Base-by-base conservation (phyloP, 2,113 vertebrate genomes). In the Calidris pugnax region DNA sequence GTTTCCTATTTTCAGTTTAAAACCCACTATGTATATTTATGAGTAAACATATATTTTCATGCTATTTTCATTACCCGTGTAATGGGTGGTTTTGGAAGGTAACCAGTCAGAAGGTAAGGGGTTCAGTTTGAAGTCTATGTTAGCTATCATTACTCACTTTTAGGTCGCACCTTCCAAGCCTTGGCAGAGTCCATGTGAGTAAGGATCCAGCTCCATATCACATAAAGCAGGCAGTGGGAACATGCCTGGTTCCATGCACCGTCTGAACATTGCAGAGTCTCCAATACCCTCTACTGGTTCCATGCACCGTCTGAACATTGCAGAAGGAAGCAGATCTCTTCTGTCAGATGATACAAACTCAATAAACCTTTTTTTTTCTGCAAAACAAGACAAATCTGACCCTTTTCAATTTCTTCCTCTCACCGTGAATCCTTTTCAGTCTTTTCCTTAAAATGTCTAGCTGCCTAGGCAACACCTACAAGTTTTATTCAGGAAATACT, bases 171-270 rank as follows among this genome's bases (percentile, higher is more conserved):
- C 14, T 93, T 94, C 17, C 3, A 4, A 73, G 13, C 17, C 33
- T 60, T 0, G 0, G 26, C 50, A 37, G 53, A 50, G 59, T 55
- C 43, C 53, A 18, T 0, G 0, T 78, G 50, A 53, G 47, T 73
- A 73, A 80, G 43, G 33, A 17, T 68, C 33, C 56, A 53, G 8
- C 23, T 76, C 48, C 7, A 2, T 5, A 55, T 26, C 6, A 8
- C 43, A 10, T 13, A 45, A 62, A 82, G 79, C 2, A 2, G 10
- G 6, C 14, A 12, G 51, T 30, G 47, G 56, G 43, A 79, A 50
- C 56, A n/a, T n/a, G n/a, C n/a, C 14, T 20, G 33, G 43, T 87
- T 71, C 18, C 27, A 8, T 67, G 24, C 41, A 5, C 14, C 62
- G 5, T 43, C 74, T 53, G 56, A 71, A n/a, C n/a, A n/a, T n/a